Evolutionary conservation across 2,888 invertebrate species (phyloP), one percentile per base, ranked within the genome.

Genomic region (Aricia artaxerxes): DNA sequence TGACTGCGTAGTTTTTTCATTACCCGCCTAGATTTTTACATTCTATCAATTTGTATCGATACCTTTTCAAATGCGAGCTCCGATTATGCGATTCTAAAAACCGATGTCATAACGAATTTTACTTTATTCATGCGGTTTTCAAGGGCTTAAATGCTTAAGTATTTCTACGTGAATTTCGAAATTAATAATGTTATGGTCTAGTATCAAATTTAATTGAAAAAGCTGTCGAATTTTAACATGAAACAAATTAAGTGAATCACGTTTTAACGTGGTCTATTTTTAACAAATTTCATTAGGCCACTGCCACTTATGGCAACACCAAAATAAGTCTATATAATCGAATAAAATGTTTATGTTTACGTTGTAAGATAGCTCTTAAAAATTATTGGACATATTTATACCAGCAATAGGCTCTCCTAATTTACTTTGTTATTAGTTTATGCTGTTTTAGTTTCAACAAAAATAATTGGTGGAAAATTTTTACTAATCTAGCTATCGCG

Each of bases 1-100:
- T 94, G 93, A 92, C 91, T 91, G 91, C 90, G 87, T 93, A 92
- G 92, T 93, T 93, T 84, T 93, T 94, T 92, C 92, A 93, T 92
- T 93, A 93, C 88, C 91, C 90, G 88, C 87, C 88, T 86, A 85
- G 86, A 87, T 90, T 93, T 93, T 92, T 90, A 86, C 88, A 86
- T 85, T 85, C 84, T 86, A 86, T 89, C 90, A 88, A 89, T 90
- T 89, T 88, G 88, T 90, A 89, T 88, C 88, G 84, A 84, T 82
- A 88, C 87, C 89, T 86, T 89, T 90, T 91, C 89, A 90, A 85
- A 83, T 82, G 79, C 73, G 72, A 60, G 81, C 60, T 79, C 80
- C 80, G 79, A 83, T 82, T 61, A 75, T 73, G 73, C 61, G 60
- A 75, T 61, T 78, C 73, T 35, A 35, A 76, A 76, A 76, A 31